Evolutionary conservation across 2,888 invertebrate genomes (phyloP).

Genomic region (Priocnemis perturbator): DNA sequence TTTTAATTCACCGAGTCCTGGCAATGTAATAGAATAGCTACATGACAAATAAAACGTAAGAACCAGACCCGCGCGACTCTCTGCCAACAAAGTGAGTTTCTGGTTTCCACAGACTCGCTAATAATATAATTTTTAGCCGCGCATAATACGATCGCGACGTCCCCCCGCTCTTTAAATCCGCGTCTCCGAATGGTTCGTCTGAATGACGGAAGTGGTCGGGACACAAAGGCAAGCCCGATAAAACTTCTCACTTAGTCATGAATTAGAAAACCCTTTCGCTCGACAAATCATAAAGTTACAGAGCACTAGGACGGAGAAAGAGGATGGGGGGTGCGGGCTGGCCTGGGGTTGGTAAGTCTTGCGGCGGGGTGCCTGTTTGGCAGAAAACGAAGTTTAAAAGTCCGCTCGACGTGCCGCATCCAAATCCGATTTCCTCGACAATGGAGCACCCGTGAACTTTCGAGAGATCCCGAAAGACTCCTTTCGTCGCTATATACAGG

Average conservation of each 20-base stretch:
- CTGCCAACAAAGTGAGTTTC: slow-evolving; percentile 23
- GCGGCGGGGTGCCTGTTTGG: slow-evolving; percentile 41
- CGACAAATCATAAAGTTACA: slow-evolving; percentile 51
- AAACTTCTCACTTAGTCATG: slow-evolving; percentile 58
- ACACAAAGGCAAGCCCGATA: slow-evolving; percentile 43
- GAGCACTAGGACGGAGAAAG: neutral
- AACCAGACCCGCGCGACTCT: too few species aligned
- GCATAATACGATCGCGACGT: slow-evolving; percentile 33
- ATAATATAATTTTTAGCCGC: slow-evolving; percentile 40
- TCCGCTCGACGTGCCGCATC: slow-evolving; percentile 25
- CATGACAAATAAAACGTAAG: neutral
- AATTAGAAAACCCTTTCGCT: slow-evolving; percentile 45
- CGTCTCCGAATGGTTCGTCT: neutral
- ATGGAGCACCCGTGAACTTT: slow-evolving; percentile 1
- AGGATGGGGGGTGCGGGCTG: neutral
- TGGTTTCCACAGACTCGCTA: slow-evolving; percentile 23
- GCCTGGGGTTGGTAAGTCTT: too few species aligned
- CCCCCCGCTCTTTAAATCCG: slow-evolving; percentile 9
- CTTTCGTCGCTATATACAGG: neutral
- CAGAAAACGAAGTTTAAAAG: slow-evolving; percentile 56
- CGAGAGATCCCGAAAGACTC: neutral
- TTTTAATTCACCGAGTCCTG: too few species aligned
- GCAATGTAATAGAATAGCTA: neutral
- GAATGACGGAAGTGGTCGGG: slow-evolving; percentile 14
- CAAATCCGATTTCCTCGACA: slow-evolving; percentile 16